phyloP scores from a whole-genome alignment of 2,113 vertebrate genomes.

The Taurulus bubalis region DNA sequence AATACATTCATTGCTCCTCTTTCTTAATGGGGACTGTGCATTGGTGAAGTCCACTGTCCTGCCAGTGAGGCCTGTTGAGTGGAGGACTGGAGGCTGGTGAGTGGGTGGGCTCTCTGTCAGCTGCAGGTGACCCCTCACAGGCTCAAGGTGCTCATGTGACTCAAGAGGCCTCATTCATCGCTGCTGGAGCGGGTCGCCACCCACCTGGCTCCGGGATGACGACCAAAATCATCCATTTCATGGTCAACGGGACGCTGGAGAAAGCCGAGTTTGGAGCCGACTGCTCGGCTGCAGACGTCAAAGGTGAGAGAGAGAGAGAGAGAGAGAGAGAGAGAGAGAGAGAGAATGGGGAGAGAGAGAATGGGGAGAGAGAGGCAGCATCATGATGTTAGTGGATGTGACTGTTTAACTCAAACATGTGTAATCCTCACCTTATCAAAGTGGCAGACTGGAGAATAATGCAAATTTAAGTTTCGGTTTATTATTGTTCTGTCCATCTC shows the following conservation, averaged over 20 bases:
- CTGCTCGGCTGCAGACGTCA: slow-evolving; percentile 70
- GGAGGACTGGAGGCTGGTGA: not conserved
- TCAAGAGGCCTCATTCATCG: slow-evolving; percentile 23
- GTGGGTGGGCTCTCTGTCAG: slow-evolving; percentile 59
- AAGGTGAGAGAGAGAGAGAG: slow-evolving; percentile 52
- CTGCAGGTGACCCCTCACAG: slow-evolving; percentile 49
- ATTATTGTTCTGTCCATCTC: too few species aligned
- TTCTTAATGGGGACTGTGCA: not conserved
- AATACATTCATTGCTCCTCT: not conserved
- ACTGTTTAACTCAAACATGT: not conserved
- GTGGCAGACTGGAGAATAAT: too few species aligned
- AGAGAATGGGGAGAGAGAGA: too few species aligned
- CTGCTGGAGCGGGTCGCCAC: slow-evolving; percentile 8
- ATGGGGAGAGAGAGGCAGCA: too few species aligned
- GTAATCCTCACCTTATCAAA: too few species aligned
- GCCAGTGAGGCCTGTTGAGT: not conserved
- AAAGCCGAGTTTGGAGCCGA: slow-evolving; percentile 65
- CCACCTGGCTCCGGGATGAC: slow-evolving; percentile 47
- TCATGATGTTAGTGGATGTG: not conserved
- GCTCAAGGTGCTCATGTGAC: not conserved
- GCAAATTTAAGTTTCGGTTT: too few species aligned
- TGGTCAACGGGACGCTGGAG: slow-evolving; percentile 68
- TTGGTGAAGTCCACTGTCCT: not conserved
- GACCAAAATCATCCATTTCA: slow-evolving; percentile 73
- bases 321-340: too few species aligned